Evolutionary conservation across 2,888 invertebrate genomes (phyloP).

Genomic region (Macrophya annulata): DNA sequence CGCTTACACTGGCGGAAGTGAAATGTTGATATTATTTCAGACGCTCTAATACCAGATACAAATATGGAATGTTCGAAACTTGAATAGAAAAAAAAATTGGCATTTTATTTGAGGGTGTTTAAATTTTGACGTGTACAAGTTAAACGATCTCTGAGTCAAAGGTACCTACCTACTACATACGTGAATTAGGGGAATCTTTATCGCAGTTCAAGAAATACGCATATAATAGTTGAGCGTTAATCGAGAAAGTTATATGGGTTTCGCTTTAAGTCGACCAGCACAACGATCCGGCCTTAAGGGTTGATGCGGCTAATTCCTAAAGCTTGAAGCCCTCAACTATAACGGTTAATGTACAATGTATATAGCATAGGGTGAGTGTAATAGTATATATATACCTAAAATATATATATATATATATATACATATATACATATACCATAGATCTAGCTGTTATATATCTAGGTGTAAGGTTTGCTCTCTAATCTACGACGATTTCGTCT

Average conservation of each 20-base stretch:
- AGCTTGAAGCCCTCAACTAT: constrained; percentile 16
- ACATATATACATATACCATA: constrained; percentile 3
- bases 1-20: too few relatives aligned
- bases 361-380: neutral
- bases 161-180: neutral
- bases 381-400: neutral
- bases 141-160: neutral
- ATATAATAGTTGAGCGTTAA: constrained; percentile 36
- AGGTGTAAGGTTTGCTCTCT: constrained; percentile 6
- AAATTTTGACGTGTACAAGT: neutral
- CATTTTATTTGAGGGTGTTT: too few relatives aligned
- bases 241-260: constrained; percentile 37
- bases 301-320: constrained; percentile 28
- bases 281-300: constrained; percentile 20
- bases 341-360: constrained; percentile 29
- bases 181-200: constrained; percentile 16
- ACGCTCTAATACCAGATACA: too few relatives aligned
- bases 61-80: too few relatives aligned
- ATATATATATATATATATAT: neutral
- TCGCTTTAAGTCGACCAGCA: constrained; percentile 22
- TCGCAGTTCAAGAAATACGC: constrained; percentile 46
- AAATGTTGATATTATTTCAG: too few relatives aligned
- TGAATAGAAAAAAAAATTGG: too few relatives aligned
- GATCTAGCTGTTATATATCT: neutral
- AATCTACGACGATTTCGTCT: constrained; percentile 25